Percentiles rank a stretch among this genome's conserved stretches.
Conservation (phyloP, 2,797 vertebrate species). For the Limosa lapponica region DNA sequence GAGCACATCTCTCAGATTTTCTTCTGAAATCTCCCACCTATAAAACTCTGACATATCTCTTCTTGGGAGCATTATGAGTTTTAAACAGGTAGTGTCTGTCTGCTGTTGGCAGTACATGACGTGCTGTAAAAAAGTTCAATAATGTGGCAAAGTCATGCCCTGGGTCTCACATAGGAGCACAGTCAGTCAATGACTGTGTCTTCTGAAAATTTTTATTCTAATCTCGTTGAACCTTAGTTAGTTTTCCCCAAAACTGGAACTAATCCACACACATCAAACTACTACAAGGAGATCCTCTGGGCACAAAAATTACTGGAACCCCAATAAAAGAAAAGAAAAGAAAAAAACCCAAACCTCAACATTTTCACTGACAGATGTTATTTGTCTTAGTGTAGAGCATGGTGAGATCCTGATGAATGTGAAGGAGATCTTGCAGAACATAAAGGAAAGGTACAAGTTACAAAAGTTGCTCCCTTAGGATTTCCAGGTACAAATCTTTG, state of each 20-base stretch:
- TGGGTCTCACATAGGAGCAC: background rate
- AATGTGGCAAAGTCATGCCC: background rate
- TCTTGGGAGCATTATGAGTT: background rate
- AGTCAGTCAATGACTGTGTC: background rate
- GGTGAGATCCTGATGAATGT: background rate
- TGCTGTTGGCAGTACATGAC: background rate
- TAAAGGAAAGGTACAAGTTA: background rate
- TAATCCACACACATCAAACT: background rate
- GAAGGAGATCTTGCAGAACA: background rate
- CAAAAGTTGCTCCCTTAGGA: background rate
- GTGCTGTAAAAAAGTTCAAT: background rate
- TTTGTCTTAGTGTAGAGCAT: background rate
- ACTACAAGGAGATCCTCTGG: background rate
- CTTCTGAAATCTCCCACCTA: conserved; percentile 47
- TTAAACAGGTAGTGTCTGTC: conserved; percentile 10
- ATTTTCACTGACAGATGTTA: background rate
- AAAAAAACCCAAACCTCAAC: background rate
- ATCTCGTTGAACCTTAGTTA: background rate
- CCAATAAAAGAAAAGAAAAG: background rate
- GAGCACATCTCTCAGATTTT: conserved; percentile 53
- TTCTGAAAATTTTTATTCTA: background rate
- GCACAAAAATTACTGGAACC: background rate
- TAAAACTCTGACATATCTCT: conserved; percentile 24
- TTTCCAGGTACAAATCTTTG: background rate
- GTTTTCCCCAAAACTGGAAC: background rate